Conservation (phyloP, 2,888 invertebrate species). For the Automeris io region DNA sequence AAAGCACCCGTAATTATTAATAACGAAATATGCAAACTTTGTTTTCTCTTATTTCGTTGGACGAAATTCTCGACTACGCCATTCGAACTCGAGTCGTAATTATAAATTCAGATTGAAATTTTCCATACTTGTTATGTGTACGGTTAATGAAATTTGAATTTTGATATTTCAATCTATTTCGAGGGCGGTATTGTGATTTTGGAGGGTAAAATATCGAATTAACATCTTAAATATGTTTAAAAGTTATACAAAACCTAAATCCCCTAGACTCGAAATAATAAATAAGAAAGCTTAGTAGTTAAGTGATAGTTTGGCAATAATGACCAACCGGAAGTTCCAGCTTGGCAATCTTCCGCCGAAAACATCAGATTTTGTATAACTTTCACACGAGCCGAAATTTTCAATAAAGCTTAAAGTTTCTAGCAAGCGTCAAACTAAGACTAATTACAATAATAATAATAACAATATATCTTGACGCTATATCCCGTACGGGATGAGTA, state of each 20-base stretch:
- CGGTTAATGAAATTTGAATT: slow-evolving; percentile 41
- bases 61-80: slow-evolving; percentile 33
- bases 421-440: too few relatives aligned
- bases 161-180: slow-evolving; percentile 24
- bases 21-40: slow-evolving; percentile 68
- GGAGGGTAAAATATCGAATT: not conserved
- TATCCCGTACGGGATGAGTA: too few relatives aligned
- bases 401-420: too few relatives aligned
- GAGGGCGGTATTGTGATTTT: slow-evolving; percentile 10
- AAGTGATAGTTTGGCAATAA: too few relatives aligned
- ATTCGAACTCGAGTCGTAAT: slow-evolving; percentile 38
- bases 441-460: too few relatives aligned
- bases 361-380: not conserved
- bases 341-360: too few relatives aligned
- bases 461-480: too few relatives aligned
- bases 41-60: slow-evolving; percentile 62
- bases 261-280: too few relatives aligned
- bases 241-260: too few relatives aligned
- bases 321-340: too few relatives aligned
- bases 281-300: too few relatives aligned
- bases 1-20: slow-evolving; percentile 46
- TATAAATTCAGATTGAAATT: slow-evolving; percentile 66
- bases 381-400: too few relatives aligned
- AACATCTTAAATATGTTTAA: not conserved
- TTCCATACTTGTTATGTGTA: slow-evolving; percentile 45